phyloP scores from a whole-genome alignment of 2,888 invertebrate genomes.

The Pseudeuparius sepicola region DNA sequence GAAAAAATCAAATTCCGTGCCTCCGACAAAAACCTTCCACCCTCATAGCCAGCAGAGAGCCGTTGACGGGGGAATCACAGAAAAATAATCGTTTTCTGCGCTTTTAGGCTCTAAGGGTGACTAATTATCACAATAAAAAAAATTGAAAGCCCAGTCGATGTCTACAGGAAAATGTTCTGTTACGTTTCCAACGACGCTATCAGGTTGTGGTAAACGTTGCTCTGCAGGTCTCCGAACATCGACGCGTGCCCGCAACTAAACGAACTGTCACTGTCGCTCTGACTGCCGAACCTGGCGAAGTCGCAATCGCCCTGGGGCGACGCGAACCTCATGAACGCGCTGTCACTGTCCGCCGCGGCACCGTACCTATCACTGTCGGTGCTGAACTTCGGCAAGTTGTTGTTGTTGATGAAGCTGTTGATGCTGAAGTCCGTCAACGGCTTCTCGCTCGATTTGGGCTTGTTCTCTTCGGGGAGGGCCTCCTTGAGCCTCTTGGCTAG shows the following conservation, averaged over 20 bases:
- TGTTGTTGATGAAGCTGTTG: slow-evolving; percentile 30
- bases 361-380: too few species aligned
- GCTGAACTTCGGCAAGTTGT: slow-evolving; percentile 30
- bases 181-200: slow-evolving; percentile 50
- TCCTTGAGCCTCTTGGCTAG: slow-evolving; percentile 32
- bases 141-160: too few species aligned
- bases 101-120: too few species aligned
- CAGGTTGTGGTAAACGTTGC: slow-evolving; percentile 49
- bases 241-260: slow-evolving; percentile 56
- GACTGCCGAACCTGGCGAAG: slow-evolving; percentile 19
- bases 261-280: slow-evolving; percentile 25
- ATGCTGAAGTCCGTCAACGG: slow-evolving; percentile 30
- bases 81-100: too few species aligned
- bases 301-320: slow-evolving; percentile 20
- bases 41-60: too few species aligned
- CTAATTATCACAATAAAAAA: too few species aligned
- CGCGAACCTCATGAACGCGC: too few species aligned
- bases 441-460: slow-evolving; percentile 16
- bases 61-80: too few species aligned
- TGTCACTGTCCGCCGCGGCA: too few species aligned
- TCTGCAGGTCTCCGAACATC: slow-evolving; percentile 50
- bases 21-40: too few species aligned
- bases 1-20: too few species aligned
- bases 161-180: too few species aligned
- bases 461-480: slow-evolving; percentile 8